Conservation (phyloP, 53 echinoderm and acorn worm genomes). For the Hippasteria phrygiana region DNA sequence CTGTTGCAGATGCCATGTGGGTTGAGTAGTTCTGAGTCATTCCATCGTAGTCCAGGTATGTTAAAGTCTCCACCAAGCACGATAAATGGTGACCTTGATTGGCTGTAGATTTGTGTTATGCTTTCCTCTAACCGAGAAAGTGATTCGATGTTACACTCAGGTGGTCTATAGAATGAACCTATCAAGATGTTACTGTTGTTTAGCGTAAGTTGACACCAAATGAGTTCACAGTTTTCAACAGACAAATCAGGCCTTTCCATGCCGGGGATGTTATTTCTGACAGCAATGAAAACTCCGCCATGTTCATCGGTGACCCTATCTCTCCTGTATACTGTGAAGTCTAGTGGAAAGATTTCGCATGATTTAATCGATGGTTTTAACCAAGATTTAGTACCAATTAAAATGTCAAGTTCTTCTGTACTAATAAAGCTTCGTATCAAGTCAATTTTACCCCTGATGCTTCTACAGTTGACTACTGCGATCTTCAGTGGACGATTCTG, state of each 20-base stretch:
- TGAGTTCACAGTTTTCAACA: slow-evolving; percentile 28
- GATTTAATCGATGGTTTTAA: too few species aligned
- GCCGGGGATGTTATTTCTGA: slow-evolving; percentile 12
- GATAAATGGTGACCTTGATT: slow-evolving; percentile 32
- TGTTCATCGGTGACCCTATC: background rate
- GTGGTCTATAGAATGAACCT: slow-evolving; percentile 35
- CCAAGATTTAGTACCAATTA: background rate
- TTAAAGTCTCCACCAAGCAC: slow-evolving; percentile 62
- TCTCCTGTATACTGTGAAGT: too few species aligned
- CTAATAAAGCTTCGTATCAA: background rate
- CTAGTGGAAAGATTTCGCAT: too few species aligned
- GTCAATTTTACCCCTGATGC: background rate
- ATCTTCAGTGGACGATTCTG: background rate
- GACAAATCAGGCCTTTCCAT: slow-evolving; percentile 4
- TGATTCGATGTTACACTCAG: background rate
- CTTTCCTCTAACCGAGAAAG: slow-evolving; percentile 1
- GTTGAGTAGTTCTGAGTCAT: slow-evolving; percentile 17
- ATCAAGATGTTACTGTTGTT: slow-evolving; percentile 17
- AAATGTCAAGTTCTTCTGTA: slow-evolving; percentile 6
- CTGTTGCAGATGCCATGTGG: slow-evolving; percentile 7
- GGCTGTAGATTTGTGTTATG: background rate
- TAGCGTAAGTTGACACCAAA: slow-evolving; percentile 58
- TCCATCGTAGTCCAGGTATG: slow-evolving; percentile 53
- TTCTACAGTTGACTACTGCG: slow-evolving; percentile 7
- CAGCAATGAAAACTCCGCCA: slow-evolving; percentile 16